phyloP scores from a whole-genome alignment of 1,140 invertebrate genomes.

The Halesus radiatus region DNA sequence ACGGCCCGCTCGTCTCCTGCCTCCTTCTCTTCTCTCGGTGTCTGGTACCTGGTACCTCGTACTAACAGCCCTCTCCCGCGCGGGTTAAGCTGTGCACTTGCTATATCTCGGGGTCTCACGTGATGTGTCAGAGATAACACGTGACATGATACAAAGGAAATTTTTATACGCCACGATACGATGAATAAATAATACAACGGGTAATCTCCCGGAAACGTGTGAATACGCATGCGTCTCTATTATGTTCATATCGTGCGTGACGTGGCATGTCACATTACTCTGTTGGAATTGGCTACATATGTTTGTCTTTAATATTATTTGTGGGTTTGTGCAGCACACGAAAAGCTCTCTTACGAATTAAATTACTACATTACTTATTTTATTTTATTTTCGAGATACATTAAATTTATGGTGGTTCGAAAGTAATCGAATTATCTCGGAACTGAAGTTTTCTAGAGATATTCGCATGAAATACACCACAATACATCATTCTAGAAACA shows the following conservation, averaged over 20 bases:
- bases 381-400: too few species aligned
- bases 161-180: conserved; percentile 2
- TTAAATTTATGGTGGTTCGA: too few species aligned
- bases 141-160: conserved; percentile 17
- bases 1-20: background rate
- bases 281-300: background rate
- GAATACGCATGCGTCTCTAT: conserved; percentile 22
- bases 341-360: too few species aligned
- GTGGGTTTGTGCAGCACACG: background rate
- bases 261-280: conserved; percentile 25
- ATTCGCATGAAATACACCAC: too few species aligned
- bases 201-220: conserved; percentile 19
- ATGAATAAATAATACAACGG: conserved; percentile 36
- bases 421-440: background rate
- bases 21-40: background rate
- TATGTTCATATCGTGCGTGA: conserved; percentile 15
- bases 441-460: background rate
- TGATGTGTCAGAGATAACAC: conserved; percentile 5
- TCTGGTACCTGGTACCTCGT: too few species aligned
- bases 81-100: background rate
- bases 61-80: background rate
- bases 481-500: too few species aligned
- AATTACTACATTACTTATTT: too few species aligned
- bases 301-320: background rate
- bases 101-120: background rate